A percentile compares a stretch with the other conserved stretches of the same genome.
These are phyloP conservation scores for Microcebus murinus DNA, from an alignment of 2,113 vertebrate genomes.

Conservation along the genomic window DNA sequence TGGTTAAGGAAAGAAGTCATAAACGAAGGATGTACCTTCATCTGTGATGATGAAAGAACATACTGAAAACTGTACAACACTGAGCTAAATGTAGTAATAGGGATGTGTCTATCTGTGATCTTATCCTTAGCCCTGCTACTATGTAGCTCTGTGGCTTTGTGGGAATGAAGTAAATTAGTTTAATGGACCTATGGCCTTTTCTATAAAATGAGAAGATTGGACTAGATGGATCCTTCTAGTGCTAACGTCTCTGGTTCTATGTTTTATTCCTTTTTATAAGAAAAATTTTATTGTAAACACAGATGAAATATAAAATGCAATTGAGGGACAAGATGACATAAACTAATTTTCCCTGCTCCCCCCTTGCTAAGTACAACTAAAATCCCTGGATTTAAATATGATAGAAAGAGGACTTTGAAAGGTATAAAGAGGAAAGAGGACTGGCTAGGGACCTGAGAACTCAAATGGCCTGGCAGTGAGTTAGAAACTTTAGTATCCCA, in stretches of 20 bases:
- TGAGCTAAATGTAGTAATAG: background rate
- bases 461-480: background rate
- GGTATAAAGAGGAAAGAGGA: background rate
- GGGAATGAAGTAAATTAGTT: background rate
- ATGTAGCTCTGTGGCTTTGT: background rate
- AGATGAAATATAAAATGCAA: slow-evolving; percentile 19
- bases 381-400: background rate
- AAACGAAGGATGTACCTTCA: slow-evolving; percentile 21
- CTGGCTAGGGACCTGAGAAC: background rate
- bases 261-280: slow-evolving; percentile 13
- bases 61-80: background rate
- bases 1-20: slow-evolving; percentile 28
- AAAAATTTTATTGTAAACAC: slow-evolving; percentile 26
- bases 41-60: background rate
- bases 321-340: background rate
- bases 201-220: background rate
- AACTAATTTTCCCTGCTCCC: background rate
- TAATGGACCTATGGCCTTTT: background rate
- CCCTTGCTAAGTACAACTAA: background rate
- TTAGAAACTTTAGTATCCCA: background rate
- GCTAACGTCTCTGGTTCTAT: background rate
- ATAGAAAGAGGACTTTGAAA: slow-evolving; percentile 4
- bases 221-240: background rate
- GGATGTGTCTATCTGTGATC: background rate
- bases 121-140: background rate